phyloP scores from a whole-genome alignment of 2,113 vertebrate species.

The Tympanuchus pallidicinctus region DNA sequence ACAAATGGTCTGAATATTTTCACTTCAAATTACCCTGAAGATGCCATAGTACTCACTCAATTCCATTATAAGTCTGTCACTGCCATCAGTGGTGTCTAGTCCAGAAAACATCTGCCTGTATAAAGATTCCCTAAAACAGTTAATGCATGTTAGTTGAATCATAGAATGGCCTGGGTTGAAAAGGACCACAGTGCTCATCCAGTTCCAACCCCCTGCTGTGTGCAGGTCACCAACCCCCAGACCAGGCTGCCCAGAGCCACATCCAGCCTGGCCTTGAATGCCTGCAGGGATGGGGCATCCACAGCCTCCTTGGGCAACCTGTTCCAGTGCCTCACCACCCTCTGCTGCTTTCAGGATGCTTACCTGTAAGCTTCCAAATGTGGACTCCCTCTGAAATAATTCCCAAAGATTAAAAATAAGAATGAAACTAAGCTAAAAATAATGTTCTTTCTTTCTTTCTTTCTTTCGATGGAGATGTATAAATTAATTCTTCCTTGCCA shows the following conservation, averaged over 20 bases:
- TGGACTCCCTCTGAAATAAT: background rate
- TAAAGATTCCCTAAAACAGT: background rate
- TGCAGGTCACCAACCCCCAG: too few relatives aligned
- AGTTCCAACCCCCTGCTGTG: too few relatives aligned
- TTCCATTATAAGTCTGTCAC: background rate
- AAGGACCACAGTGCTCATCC: too few relatives aligned
- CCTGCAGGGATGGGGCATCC: too few relatives aligned
- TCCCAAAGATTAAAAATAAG: background rate
- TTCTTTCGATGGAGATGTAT: background rate
- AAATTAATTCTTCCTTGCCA: background rate
- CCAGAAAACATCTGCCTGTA: background rate
- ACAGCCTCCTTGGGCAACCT: too few relatives aligned
- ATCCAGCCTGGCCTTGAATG: too few relatives aligned
- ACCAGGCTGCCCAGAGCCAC: too few relatives aligned
- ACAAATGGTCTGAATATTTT: background rate
- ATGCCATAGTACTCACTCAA: background rate
- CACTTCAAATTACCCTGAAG: background rate
- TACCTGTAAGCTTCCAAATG: background rate
- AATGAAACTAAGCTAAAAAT: background rate
- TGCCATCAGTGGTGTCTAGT: background rate
- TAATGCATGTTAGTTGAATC: background rate
- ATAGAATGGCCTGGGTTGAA: too few relatives aligned
- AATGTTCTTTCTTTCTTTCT: background rate
- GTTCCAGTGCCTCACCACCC: too few relatives aligned
- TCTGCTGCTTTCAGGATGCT: background rate